Base-by-base conservation (phyloP, 1,140 invertebrate genomes). In the Oncopodura yosiiana region DNA sequence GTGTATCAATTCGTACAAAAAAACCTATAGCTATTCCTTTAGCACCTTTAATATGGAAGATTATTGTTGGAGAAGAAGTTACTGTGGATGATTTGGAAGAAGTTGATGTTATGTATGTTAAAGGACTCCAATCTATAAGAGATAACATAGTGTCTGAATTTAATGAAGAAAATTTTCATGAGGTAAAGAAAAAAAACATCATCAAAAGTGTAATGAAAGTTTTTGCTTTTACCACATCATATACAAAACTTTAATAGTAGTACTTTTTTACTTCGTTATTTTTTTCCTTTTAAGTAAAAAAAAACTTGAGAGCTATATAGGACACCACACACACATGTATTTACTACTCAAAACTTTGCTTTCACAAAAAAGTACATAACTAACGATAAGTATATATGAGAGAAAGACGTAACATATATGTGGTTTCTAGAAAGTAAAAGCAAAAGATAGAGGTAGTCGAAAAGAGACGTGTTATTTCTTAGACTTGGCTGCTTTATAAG, bases 11-110 rank as follows among this genome's bases (percentile, higher is more conserved):
- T 11, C 66, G 78, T 39, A 79, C 78, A 3, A 77, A 75, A 51
- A 79, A 79, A 67, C 78, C 78, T 9, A 65, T 79, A 18, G 78
- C 81, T 30, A 68, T 83, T 26, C 77, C 79, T 24, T 66, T 83
- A 23, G 80, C 80, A 3, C 77, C 79, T 0, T 67, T 78, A 39
- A 76, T 83, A 16, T 83, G 80, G 80, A 82, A 82, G 66, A 68
- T 80, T 21, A 65, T 83, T 12, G 77, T 78, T 29, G 77, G 77
- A 21, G 78, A 81, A 65, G 70, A 74, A 1, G 72, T 79, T 0
- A 71, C 70, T 23, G 70, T 75, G n/a, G 75, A 78, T 48, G 81
- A 83, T 64, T 66, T 83, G 30, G 79, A 81, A 68, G 80, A 83
- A 65, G 77, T 78, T 23, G 81, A 83, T 64, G 70, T 46, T 2